These are phyloP conservation scores for Orius laevigatus DNA, from an alignment of 1,140 invertebrate genomes.

Conservation along the genomic window DNA sequence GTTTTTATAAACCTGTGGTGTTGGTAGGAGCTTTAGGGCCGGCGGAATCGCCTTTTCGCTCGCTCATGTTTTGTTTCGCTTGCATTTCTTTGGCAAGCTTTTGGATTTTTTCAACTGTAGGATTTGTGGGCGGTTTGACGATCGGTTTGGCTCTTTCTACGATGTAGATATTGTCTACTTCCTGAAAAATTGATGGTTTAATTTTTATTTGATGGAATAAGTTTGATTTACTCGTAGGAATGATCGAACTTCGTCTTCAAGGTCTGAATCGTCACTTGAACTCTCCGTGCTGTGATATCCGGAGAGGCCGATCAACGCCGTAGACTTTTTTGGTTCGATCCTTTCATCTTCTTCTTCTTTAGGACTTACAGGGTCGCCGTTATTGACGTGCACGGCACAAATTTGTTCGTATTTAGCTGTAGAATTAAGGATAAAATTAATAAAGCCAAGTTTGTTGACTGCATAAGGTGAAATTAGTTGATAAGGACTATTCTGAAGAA, in stretches of 20 bases:
- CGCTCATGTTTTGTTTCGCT: conserved; percentile 1
- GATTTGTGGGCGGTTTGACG: conserved; percentile 2
- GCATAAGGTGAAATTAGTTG: too few species aligned
- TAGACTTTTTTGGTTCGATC: conserved; percentile 20
- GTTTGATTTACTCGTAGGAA: conserved; percentile 23
- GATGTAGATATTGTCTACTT: conserved; percentile 29
- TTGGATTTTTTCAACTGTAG: not conserved
- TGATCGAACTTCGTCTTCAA: conserved; percentile 32
- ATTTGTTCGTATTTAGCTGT: conserved; percentile 27
- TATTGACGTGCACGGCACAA: conserved; percentile 21
- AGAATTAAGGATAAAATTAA: conserved; percentile 8
- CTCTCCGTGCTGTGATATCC: conserved; percentile 31
- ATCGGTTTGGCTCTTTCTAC: conserved; percentile 15
- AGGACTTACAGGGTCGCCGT: conserved; percentile 19
- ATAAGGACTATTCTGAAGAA: too few species aligned
- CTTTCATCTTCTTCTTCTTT: conserved; percentile 8
- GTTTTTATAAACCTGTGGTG: too few species aligned
- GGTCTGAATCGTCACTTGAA: conserved; percentile 26
- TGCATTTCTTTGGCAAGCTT: not conserved
- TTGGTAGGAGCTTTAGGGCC: not conserved
- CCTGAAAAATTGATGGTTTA: conserved; percentile 21
- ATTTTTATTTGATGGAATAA: conserved; percentile 5
- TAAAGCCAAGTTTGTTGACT: too few species aligned
- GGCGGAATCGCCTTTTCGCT: not conserved
- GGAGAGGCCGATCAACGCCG: conserved; percentile 28